Conservation (phyloP, 2,888 invertebrate species). For the Phragmatobia fuliginosa region DNA sequence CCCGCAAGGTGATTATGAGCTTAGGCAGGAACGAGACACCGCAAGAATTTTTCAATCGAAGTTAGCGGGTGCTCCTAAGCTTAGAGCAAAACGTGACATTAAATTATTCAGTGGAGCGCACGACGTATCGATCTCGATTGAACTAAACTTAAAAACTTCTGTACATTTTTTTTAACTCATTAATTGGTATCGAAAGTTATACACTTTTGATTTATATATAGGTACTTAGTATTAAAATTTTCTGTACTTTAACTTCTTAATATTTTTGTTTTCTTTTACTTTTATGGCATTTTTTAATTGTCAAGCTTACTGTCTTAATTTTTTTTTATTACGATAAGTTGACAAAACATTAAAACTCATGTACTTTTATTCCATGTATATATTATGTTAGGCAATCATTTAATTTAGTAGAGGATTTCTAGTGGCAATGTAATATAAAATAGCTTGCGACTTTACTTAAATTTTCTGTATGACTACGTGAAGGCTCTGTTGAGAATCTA, state of each 20-base stretch:
- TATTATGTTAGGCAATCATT: too few species aligned
- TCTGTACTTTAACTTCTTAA: background rate
- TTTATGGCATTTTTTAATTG: background rate
- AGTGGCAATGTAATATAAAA: background rate
- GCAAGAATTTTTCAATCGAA: slow-evolving; percentile 65
- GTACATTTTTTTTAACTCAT: background rate
- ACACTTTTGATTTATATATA: too few species aligned
- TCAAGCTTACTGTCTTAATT: background rate
- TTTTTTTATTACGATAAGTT: too few species aligned
- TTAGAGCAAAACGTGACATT: slow-evolving; percentile 60
- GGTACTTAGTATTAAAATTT: background rate
- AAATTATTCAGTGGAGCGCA: slow-evolving; percentile 64
- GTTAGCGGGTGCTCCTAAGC: slow-evolving; percentile 51
- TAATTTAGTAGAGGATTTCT: background rate
- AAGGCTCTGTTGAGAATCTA: background rate
- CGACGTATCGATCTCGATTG: slow-evolving; percentile 44
- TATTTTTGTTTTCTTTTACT: background rate
- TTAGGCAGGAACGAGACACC: slow-evolving; percentile 54
- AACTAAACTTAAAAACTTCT: slow-evolving; percentile 27
- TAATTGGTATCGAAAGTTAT: background rate
- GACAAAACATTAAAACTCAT: too few species aligned
- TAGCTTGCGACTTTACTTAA: background rate
- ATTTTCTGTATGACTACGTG: background rate
- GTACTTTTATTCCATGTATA: too few species aligned
- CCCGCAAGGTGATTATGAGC: slow-evolving; percentile 62